These are phyloP conservation scores for Schizopygopsis malacanthus DNA, from an alignment of 2,797 vertebrate species.

Conservation along the genomic window DNA sequence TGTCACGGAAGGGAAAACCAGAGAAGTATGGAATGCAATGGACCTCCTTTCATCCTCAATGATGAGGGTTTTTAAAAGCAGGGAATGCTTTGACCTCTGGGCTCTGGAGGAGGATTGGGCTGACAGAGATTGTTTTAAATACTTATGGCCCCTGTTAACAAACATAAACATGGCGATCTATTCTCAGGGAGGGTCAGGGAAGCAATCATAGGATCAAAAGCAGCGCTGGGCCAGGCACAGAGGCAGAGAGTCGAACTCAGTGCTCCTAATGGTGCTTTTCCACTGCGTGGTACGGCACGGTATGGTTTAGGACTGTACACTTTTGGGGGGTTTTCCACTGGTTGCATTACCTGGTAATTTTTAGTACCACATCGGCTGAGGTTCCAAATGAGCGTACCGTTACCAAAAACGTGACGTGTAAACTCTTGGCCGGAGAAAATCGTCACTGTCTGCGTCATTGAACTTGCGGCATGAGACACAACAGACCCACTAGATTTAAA, in stretches of 20 bases:
- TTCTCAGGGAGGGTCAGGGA: conserved; percentile 37
- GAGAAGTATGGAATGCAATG: conserved; percentile 68
- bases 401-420: no score
- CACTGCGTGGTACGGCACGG: no score
- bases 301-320: no score
- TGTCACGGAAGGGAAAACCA: conserved; percentile 69
- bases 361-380: no score
- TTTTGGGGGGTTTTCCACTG: no score
- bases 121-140: conserved; percentile 67
- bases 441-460: no score
- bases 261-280: not conserved
- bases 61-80: conserved; percentile 59
- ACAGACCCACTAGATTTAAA: no score
- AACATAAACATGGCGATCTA: conserved; percentile 59
- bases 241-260: conserved; percentile 7
- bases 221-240: not conserved
- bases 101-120: conserved; percentile 52
- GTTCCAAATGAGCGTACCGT: no score
- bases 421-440: no score
- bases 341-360: no score
- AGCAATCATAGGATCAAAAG: conserved; percentile 39
- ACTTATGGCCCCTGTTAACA: conserved; percentile 63
- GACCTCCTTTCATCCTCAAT: conserved; percentile 43
- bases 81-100: conserved; percentile 64
- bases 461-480: no score